Percentiles rank a stretch among this genome's conserved stretches.
phyloP scores from a whole-genome alignment of 2,113 vertebrate species.

The Coreoperca whiteheadi region DNA sequence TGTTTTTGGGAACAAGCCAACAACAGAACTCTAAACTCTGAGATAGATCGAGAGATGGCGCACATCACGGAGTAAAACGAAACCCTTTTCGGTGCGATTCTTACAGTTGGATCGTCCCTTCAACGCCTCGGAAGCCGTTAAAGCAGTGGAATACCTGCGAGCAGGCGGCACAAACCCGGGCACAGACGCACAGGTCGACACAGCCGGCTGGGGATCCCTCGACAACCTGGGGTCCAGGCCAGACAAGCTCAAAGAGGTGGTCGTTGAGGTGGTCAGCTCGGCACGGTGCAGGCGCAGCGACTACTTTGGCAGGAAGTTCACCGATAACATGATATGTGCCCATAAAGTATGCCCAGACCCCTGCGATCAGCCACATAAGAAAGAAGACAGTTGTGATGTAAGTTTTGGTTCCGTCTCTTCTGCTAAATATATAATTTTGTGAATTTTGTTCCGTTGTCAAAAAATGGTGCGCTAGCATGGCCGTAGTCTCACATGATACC shows the following conservation, averaged over 20 bases:
- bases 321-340: constrained; percentile 84
- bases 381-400: constrained; percentile 82
- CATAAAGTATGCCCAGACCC: constrained; percentile 52
- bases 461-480: not conserved
- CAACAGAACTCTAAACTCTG: not conserved
- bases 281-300: constrained; percentile 62
- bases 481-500: not conserved
- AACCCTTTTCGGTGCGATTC: not conserved
- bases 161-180: constrained; percentile 56
- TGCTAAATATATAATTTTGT: not conserved
- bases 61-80: not conserved
- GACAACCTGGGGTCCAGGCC: constrained; percentile 76
- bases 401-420: constrained; percentile 39
- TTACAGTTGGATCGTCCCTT: constrained; percentile 77
- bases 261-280: constrained; percentile 52
- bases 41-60: not conserved
- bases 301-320: constrained; percentile 81
- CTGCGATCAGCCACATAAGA: constrained; percentile 33
- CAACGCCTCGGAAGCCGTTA: constrained; percentile 59
- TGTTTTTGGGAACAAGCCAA: not conserved
- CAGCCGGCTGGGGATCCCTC: constrained; percentile 82
- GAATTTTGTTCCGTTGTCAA: not conserved
- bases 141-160: constrained; percentile 64
- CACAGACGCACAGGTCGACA: constrained; percentile 54
- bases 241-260: constrained; percentile 80